Base-by-base conservation (phyloP, 2,888 invertebrate species). In the Troides helena region DNA sequence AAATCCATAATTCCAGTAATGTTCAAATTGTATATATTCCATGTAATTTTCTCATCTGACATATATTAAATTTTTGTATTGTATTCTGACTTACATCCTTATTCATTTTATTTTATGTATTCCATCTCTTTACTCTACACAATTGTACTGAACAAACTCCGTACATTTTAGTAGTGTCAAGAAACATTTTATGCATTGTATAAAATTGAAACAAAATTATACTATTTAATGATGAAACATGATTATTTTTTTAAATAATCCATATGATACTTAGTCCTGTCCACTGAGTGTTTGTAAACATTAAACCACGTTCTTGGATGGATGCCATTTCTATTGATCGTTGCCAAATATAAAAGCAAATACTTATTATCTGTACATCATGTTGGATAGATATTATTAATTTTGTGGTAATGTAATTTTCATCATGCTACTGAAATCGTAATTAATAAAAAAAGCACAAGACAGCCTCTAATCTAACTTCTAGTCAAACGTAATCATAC, bases 271-370 rank as follows among this genome's bases (percentile, higher is more conserved):
- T 75, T 69, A 74, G 76, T 75, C 62, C 72, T 50, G 69, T 67
- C 62, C 70, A 68, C 72, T 68, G 69, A 77, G 66, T 87, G 79
- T 85, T 86, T 81, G 79, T 83, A 85, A 86, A 85, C 81, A 82
- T 73, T 39, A 67, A 62, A 67, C 68, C 71, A 74, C 74, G 68
- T 73, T 65, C 63, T 81, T 84, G 82, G 82, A 82, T 72, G 72
- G 65, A 71, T 81, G 84, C 80, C 81, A 82, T 72, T 76, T 77
- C 78, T 74, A 79, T 81, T 81, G 77, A 84, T 79, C 71, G 71
- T 69, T 68, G 71, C 72, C 71, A 72, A 71, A 71, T 71, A 66
- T 58, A 70, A 66, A 50, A 23, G 18, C 62, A 39, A 43, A 46
- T 57, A 60, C 61, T 65, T 62, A 71, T 65, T 71, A 71, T 71